Conservation (phyloP, 2,797 vertebrate species). For the Calcarius lapponicus region DNA sequence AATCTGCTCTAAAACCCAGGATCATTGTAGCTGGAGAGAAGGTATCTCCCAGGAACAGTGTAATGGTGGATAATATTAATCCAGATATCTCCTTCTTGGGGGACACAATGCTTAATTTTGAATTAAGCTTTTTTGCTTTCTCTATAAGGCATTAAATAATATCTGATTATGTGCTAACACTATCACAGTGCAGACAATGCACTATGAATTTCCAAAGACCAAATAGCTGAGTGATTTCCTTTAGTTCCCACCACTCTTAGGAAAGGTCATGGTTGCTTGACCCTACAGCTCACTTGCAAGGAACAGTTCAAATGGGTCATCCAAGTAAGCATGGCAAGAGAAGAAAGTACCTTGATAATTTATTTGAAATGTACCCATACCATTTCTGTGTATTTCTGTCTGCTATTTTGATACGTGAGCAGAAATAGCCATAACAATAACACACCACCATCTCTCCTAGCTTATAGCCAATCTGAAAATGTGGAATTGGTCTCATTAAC, state of each 20-base stretch:
- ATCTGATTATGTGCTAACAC: not conserved
- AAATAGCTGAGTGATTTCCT: not conserved
- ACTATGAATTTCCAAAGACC: not conserved
- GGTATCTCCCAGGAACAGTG: not conserved
- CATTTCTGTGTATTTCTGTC: not conserved
- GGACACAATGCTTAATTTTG: not conserved
- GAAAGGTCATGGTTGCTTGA: not conserved
- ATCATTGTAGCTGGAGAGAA: not conserved
- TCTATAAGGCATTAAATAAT: not conserved
- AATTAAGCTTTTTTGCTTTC: not conserved
- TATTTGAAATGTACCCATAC: not conserved
- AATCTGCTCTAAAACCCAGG: not conserved
- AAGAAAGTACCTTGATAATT: not conserved
- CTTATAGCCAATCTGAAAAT: not conserved
- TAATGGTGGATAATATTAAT: not conserved
- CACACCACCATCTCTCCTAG: not conserved
- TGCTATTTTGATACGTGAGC: not conserved
- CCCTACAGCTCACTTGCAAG: not conserved
- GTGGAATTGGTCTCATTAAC: not conserved
- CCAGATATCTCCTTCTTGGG: not conserved
- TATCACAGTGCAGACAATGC: not conserved
- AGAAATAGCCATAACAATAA: slow-evolving; percentile 61
- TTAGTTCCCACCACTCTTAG: not conserved
- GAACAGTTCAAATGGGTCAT: not conserved
- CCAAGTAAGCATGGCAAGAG: not conserved